A percentile compares a stretch with the other conserved stretches of the same genome.
Conservation (phyloP, 64 coral and sea anemone genomes). For the Pachyseris speciosa region DNA sequence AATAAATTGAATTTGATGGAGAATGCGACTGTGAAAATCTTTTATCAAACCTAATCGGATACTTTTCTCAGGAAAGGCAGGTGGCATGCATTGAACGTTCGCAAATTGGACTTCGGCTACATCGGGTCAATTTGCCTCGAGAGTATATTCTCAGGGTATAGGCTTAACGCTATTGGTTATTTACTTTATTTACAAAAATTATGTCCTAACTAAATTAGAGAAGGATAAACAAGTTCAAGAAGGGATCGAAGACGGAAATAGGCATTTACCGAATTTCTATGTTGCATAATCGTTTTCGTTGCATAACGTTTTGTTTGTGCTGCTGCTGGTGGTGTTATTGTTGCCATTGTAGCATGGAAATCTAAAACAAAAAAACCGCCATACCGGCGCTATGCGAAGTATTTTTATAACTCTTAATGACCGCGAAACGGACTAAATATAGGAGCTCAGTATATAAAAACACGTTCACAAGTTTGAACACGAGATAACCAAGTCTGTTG, state of each 20-base stretch:
- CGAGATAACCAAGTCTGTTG: too few relatives aligned
- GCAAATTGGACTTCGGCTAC: background rate
- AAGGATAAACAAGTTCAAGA: background rate
- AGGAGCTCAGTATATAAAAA: too few relatives aligned
- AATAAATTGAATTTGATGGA: background rate
- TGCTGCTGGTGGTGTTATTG: background rate
- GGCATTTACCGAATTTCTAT: background rate
- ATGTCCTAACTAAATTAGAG: too few relatives aligned
- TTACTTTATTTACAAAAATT: too few relatives aligned
- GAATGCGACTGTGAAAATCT: background rate
- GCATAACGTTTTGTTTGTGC: slow-evolving; percentile 5
- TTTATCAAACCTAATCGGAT: slow-evolving; percentile 13
- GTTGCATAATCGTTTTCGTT: background rate
- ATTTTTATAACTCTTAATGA: background rate
- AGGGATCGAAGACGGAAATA: background rate
- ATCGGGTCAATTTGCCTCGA: background rate
- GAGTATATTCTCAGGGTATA: too few relatives aligned
- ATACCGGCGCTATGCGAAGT: background rate
- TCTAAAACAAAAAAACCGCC: background rate
- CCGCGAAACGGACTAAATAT: background rate
- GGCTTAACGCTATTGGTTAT: too few relatives aligned
- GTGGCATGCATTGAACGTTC: background rate
- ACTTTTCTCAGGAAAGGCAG: background rate
- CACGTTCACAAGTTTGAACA: too few relatives aligned
- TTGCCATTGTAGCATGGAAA: too few relatives aligned